Base-by-base conservation (phyloP, 2,888 invertebrate genomes). In the Meliscaeva auricollis region DNA sequence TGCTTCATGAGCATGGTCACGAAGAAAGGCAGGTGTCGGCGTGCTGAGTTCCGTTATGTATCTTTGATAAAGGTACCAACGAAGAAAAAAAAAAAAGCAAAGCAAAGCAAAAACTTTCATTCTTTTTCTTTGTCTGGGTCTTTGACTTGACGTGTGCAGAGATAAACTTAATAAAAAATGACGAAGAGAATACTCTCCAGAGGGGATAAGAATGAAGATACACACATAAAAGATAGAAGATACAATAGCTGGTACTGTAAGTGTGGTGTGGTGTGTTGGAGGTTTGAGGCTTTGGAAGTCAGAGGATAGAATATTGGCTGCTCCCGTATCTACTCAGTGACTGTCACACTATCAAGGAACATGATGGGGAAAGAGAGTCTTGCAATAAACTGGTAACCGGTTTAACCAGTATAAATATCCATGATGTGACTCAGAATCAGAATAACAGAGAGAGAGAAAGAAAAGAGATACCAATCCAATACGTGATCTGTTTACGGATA, bases 371-470 rank as follows among this genome's bases (percentile, higher is more conserved):
- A 44, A 66, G 7, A 2, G 11, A 11, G 38, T 41, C 4, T 30
- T 15, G 38, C 38, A 60, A 30, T 11, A 60, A 73, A 32, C 35
- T 15, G 35, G 22, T 78, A 82, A 82, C 77, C 46, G 73, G 82
- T 82, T 82, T 73, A 62, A 73, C 78, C 78, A 73, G 78, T 82
- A 78, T 82, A 38, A 26, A 22, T n/a, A 44, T 62, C 44, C 15
- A 30, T 4, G 7, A 62, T 64, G 76, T 80, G 69, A 80, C 38
- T 80, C 52, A 68, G 62, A 44, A 44, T 2, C 58, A 44, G 26
- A 58, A 8, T n/a, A 60, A 7, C 8, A 20, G 9, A 62, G 38
- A 30, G 41, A 15, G 11, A 68, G 5, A 48, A 8, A 66, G 26
- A 44, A 17, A 7, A 22, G 2, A 44, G 41, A 41, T 62, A 62